Evolutionary conservation across 2,888 invertebrate species (phyloP).

Genomic region (Leistus spinibarbis): DNA sequence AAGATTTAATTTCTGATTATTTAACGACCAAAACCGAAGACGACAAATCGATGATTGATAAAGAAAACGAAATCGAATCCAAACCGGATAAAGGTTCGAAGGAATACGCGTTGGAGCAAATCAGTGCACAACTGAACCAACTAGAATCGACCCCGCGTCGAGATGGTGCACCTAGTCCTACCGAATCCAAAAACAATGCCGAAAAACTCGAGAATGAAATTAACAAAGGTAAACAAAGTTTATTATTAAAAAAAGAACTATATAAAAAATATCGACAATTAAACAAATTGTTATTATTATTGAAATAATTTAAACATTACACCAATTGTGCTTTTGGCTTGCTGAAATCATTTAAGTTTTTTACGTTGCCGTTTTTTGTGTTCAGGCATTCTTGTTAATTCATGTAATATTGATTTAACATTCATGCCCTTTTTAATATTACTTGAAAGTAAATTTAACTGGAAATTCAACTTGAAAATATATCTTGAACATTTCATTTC

Average conservation of each 20-base stretch:
- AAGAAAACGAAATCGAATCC: slow-evolving; percentile 42
- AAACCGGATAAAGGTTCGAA: slow-evolving; percentile 41
- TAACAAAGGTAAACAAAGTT: slow-evolving; percentile 21
- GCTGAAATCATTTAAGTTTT: slow-evolving; percentile 10
- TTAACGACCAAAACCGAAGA: slow-evolving; percentile 44
- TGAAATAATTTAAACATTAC: neutral
- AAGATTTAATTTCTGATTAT: slow-evolving; percentile 50
- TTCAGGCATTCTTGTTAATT: slow-evolving; percentile 33
- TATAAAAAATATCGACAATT: slow-evolving; percentile 13
- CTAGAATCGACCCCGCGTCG: slow-evolving; percentile 46
- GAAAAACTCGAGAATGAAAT: slow-evolving; percentile 11
- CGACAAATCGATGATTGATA: slow-evolving; percentile 40
- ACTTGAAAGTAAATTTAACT: neutral
- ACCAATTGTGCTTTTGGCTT: slow-evolving; percentile 16
- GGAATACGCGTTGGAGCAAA: slow-evolving; percentile 49
- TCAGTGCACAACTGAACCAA: slow-evolving; percentile 52
- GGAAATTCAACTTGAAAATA: neutral
- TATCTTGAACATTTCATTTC: slow-evolving; percentile 17
- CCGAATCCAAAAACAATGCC: slow-evolving; percentile 48
- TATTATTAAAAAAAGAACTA: neutral
- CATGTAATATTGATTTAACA: slow-evolving; percentile 31
- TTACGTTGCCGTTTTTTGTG: slow-evolving; percentile 20
- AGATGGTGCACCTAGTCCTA: slow-evolving; percentile 52
- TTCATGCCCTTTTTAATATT: slow-evolving; percentile 55
- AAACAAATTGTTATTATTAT: neutral